Base-by-base conservation (phyloP, 2,888 invertebrate genomes). In the Noctua pronuba region DNA sequence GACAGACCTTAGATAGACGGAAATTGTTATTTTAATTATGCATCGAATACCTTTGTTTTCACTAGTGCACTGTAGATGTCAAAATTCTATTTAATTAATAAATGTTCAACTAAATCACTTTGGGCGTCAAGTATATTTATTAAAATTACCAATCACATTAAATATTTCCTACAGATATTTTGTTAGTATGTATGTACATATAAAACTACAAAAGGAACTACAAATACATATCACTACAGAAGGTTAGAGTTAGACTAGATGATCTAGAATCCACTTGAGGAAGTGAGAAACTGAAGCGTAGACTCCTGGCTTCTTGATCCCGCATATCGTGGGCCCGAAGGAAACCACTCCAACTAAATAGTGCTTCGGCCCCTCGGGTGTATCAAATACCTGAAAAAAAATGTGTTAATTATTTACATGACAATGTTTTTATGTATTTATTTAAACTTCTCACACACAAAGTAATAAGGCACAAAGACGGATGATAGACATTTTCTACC, bases 321-420 rank as follows among this genome's bases (percentile, higher is more conserved):
- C 97, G 87, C 98, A 98, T 1, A 94, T 90, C 0, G 92, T 91
- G 0, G 97, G 97, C 0, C 98, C 98, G 84, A 97, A 97, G 0
- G 98, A 97, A 0, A 98, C 98, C 0, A 98, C 92, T 10, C 98
- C 98, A 69, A 97, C 93, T 16, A 97, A 90, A 82, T 95, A 97
- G 85, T 94, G 97, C 83, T 97, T 96, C 0, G 97, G 97, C 0
- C 97, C 96, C 8, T 96, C 97, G 1, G 92, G 88, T 1, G 94
- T 93, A 64, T 95, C 95, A 80, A 94, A 97, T 6, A 96, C 95
- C 97, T 96, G 92, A 8, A 92, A 92, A 55, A 75, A 24, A 13
- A 1, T 52, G 24, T 24, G 24, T 24, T n/a, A 16, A 41, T 11
- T 44, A 44, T 35, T 73, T 73, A 49, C 35, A 31, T 31, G 8